Evolutionary conservation across 2,113 vertebrate genomes (phyloP).

Genomic region (Corythornis vintsioides): DNA sequence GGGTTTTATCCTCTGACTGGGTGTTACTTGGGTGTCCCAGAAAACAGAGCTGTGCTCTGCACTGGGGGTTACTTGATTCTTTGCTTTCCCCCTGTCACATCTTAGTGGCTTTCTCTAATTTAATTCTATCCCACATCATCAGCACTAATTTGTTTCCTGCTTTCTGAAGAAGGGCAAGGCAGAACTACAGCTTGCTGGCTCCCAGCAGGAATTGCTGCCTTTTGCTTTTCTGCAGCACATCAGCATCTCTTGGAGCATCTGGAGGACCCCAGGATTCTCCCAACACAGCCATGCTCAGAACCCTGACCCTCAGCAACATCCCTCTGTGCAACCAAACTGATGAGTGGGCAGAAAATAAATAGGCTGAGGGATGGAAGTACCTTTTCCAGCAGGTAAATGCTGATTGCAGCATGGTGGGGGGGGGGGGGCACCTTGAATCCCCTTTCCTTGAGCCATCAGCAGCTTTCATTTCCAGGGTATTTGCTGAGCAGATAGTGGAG

Average conservation of each 20-base stretch:
- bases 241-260: not conserved
- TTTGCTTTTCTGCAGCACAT: not conserved
- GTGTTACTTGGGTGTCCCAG: not conserved
- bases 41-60: not conserved
- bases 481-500: not conserved
- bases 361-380: accelerated
- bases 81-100: not conserved
- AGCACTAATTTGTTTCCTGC: not conserved
- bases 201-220: not conserved
- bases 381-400: not conserved
- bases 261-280: not conserved
- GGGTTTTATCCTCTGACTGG: not conserved
- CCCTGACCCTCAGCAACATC: not conserved
- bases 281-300: not conserved
- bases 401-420: accelerated
- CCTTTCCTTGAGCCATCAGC: not conserved
- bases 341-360: not conserved
- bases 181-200: not conserved
- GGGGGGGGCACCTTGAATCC: not conserved
- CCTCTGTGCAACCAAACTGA: not conserved
- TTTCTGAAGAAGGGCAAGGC: not conserved
- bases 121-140: not conserved
- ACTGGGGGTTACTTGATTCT: not conserved
- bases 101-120: not conserved
- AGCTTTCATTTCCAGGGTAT: not conserved